These are phyloP conservation scores for Melanotaenia duboulayi DNA, from an alignment of 2,113 vertebrate genomes.

Conservation along the genomic window DNA sequence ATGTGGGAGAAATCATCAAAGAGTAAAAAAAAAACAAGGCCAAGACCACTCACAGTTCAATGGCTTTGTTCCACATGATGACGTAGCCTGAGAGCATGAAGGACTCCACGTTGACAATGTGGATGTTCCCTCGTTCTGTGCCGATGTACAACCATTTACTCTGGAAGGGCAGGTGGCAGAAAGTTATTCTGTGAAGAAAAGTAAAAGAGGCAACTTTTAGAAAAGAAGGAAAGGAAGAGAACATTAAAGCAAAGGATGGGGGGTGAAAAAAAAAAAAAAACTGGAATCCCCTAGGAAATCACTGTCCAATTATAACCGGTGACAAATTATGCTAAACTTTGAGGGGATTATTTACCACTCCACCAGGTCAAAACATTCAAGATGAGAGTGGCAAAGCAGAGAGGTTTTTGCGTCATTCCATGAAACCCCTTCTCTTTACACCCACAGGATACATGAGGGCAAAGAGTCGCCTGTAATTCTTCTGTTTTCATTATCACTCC, in stretches of 20 bases:
- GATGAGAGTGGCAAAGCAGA: constrained; percentile 44
- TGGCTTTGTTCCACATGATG: constrained; percentile 99
- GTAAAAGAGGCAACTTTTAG: constrained; percentile 9
- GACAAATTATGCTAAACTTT: constrained; percentile 52
- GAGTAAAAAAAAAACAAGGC: constrained; percentile 26
- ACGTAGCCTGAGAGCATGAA: constrained; percentile 99
- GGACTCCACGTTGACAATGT: constrained; percentile 99
- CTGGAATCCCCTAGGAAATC: constrained; percentile 27
- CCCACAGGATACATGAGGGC: constrained; percentile 37
- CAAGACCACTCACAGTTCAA: constrained; percentile 94
- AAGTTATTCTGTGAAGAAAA: constrained; percentile 91
- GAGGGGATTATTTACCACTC: constrained; percentile 58
- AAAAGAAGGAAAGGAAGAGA: neutral
- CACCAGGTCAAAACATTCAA: constrained; percentile 37
- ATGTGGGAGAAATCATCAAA: constrained; percentile 5
- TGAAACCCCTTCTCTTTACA: constrained; percentile 31
- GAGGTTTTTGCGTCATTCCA: constrained; percentile 52
- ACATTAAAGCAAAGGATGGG: too few species aligned
- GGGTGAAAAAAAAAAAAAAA: neutral
- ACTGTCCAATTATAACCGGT: constrained; percentile 29
- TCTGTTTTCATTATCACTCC: constrained; percentile 52
- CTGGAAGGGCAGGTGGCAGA: constrained; percentile 99
- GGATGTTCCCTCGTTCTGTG: constrained; percentile 98
- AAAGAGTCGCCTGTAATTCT: constrained; percentile 43
- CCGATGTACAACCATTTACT: constrained; percentile 99